A percentile compares a stretch with the other conserved stretches of the same genome.
These are phyloP conservation scores for Anabas testudineus DNA, from an alignment of 2,797 vertebrate species.

Conservation along the genomic window DNA sequence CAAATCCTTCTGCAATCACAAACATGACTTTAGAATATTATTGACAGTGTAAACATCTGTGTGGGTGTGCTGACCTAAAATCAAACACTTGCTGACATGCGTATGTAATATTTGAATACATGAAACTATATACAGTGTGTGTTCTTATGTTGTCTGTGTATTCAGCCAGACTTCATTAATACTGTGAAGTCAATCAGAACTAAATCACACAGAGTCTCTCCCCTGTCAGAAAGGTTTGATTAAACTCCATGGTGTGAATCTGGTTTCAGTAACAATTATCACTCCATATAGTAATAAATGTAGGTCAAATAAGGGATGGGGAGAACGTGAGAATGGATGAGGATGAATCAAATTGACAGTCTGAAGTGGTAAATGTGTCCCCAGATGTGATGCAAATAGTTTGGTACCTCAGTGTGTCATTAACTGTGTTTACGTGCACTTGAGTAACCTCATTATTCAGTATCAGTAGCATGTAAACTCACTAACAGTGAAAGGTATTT, in stretches of 20 bases:
- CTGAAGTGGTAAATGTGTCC: constrained; percentile 3
- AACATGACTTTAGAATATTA: constrained; percentile 31
- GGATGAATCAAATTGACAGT: background rate
- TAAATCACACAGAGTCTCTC: constrained; percentile 56
- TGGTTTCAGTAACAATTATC: constrained; percentile 31
- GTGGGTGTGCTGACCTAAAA: constrained; percentile 26
- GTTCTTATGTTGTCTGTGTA: background rate
- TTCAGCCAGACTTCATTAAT: constrained; percentile 10
- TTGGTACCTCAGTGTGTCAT: background rate
- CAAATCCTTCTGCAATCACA: constrained; percentile 16
- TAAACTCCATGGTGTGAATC: constrained; percentile 32
- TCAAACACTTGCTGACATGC: constrained; percentile 35
- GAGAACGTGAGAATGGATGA: constrained; percentile 9
- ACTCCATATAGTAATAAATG: constrained; percentile 19
- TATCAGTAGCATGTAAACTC: background rate
- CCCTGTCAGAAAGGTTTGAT: constrained; percentile 60
- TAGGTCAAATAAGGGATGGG: constrained; percentile 16
- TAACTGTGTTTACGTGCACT: too few species aligned
- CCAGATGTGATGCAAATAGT: background rate
- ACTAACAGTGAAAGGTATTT: background rate
- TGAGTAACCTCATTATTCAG: too few species aligned
- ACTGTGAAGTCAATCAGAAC: constrained; percentile 35
- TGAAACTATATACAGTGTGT: constrained; percentile 2
- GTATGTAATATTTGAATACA: constrained; percentile 8
- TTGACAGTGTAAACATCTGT: constrained; percentile 35